phyloP scores from a whole-genome alignment of 2,113 vertebrate genomes.

The Anser cygnoides region DNA sequence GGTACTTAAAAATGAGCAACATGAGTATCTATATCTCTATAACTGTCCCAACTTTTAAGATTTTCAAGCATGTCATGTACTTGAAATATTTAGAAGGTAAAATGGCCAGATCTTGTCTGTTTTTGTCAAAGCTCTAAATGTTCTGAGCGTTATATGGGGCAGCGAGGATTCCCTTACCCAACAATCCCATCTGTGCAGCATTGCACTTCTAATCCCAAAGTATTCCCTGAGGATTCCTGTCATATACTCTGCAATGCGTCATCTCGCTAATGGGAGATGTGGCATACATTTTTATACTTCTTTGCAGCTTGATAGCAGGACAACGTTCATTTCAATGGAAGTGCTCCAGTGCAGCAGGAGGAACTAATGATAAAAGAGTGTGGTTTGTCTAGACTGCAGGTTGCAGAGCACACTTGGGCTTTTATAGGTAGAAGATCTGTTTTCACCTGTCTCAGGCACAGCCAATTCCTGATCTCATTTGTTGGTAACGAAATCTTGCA shows the following conservation, averaged over 20 bases:
- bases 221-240: slow-evolving; percentile 63
- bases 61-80: slow-evolving; percentile 28
- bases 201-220: slow-evolving; percentile 80
- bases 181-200: slow-evolving; percentile 74
- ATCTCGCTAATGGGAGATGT: slow-evolving; percentile 34
- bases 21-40: slow-evolving; percentile 13
- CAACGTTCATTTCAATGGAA: slow-evolving; percentile 18
- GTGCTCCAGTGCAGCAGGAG: slow-evolving; percentile 9
- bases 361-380: slow-evolving; percentile 27
- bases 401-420: background rate
- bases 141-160: slow-evolving; percentile 55
- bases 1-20: background rate
- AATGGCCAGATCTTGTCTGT: slow-evolving; percentile 50
- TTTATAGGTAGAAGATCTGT: slow-evolving; percentile 41
- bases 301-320: slow-evolving; percentile 20
- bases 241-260: slow-evolving; percentile 50
- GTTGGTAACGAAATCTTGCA: slow-evolving; percentile 38
- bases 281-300: slow-evolving; percentile 30
- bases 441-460: slow-evolving; percentile 45
- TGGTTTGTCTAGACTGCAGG: slow-evolving; percentile 8
- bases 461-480: slow-evolving; percentile 51
- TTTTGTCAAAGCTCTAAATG: slow-evolving; percentile 66
- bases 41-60: background rate
- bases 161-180: slow-evolving; percentile 74
- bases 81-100: slow-evolving; percentile 48